Evolutionary conservation across 2,888 invertebrate genomes (phyloP).

Genomic region (Osedax frankpressi): DNA sequence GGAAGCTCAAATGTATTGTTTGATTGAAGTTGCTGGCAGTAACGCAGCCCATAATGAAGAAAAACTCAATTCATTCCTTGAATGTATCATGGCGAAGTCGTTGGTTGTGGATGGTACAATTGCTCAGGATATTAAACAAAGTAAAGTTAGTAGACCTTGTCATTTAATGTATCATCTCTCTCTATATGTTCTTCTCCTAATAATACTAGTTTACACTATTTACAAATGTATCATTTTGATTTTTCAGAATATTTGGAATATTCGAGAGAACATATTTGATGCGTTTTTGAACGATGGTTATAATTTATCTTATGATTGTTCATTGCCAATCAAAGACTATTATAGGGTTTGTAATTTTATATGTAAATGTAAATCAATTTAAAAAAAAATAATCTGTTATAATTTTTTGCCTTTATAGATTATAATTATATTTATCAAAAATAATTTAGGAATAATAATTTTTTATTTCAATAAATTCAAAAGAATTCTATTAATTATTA

Average conservation of each 20-base stretch:
- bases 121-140: slow-evolving; percentile 67
- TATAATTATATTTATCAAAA: too few species aligned
- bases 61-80: slow-evolving; percentile 67
- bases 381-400: background rate
- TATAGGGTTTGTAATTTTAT: background rate
- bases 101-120: slow-evolving; percentile 70
- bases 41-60: slow-evolving; percentile 70
- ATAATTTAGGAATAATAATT: too few species aligned
- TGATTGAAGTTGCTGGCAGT: slow-evolving; percentile 57
- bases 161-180: too few species aligned
- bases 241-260: background rate
- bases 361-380: background rate
- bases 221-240: too few species aligned
- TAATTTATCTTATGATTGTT: background rate
- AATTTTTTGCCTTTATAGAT: too few species aligned
- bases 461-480: too few species aligned
- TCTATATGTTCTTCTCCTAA: too few species aligned
- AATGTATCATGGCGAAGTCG: slow-evolving; percentile 59
- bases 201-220: too few species aligned
- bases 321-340: background rate
- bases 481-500: too few species aligned
- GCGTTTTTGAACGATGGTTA: background rate
- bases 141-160: too few species aligned
- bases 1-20: slow-evolving; percentile 38
- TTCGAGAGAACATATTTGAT: background rate